phyloP scores from a whole-genome alignment of 2,797 vertebrate species.

The Enteromius argenteus region DNA sequence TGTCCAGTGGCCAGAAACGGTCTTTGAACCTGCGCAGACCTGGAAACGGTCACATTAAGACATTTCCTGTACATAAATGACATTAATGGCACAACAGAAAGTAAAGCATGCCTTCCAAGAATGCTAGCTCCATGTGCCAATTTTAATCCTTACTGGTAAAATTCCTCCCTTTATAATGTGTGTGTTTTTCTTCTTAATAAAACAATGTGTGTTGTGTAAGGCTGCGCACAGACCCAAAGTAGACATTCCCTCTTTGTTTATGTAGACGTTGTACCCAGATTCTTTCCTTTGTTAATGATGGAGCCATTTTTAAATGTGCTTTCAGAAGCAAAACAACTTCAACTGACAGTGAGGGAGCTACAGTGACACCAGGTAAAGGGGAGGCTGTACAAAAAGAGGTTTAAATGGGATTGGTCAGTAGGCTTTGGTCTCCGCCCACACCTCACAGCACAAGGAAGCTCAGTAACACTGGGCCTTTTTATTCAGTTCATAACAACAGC shows the following conservation, averaged over 20 bases:
- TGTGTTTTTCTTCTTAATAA: background rate
- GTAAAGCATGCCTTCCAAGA: background rate
- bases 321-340: conserved; percentile 14
- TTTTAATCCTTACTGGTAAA: background rate
- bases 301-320: background rate
- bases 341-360: conserved; percentile 1
- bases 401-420: background rate
- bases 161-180: background rate
- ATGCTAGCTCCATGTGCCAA: background rate
- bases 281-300: conserved; percentile 34
- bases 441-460: conserved; percentile 71
- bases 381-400: background rate
- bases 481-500: conserved; percentile 65
- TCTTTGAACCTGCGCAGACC: conserved; percentile 26
- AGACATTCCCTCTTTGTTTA: conserved; percentile 31
- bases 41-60: conserved; percentile 22
- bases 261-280: background rate
- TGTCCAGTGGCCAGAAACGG: conserved; percentile 11
- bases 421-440: conserved; percentile 66
- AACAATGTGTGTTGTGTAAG: conserved; percentile 30
- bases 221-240: background rate
- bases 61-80: conserved; percentile 32
- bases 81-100: conserved; percentile 20
- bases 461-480: conserved; percentile 80
- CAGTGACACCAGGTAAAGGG: conserved; percentile 29